These are phyloP conservation scores for Epizoanthus illoricatus DNA, from an alignment of 92 coral and sea anemone species.

Conservation along the genomic window DNA sequence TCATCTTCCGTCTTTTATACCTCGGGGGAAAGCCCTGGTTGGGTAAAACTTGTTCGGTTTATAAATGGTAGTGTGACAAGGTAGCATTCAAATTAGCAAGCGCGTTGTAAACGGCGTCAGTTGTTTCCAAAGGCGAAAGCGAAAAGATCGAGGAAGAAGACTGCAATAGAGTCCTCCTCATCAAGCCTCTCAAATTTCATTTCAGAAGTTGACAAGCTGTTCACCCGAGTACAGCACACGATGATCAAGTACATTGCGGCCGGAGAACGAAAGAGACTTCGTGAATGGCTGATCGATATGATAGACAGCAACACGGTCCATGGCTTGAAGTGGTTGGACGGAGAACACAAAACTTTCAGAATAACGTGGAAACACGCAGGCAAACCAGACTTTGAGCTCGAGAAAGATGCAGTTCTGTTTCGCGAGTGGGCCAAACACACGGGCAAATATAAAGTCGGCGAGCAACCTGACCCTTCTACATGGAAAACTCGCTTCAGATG, in stretches of 20 bases:
- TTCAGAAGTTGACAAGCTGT: background rate
- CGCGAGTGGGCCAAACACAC: slow-evolving; percentile 97
- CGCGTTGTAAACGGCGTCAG: background rate
- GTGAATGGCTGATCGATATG: slow-evolving; percentile 85
- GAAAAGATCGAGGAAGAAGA: background rate
- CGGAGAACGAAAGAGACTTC: slow-evolving; percentile 75
- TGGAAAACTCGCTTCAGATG: slow-evolving; percentile 98
- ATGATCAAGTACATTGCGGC: slow-evolving; percentile 25
- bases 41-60: background rate
- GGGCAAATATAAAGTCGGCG: slow-evolving; percentile 87
- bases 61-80: background rate
- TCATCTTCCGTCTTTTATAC: background rate
- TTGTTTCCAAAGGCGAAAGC: slow-evolving; percentile 14
- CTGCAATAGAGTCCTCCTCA: background rate
- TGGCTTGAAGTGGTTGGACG: slow-evolving; percentile 76
- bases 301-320: slow-evolving; percentile 80
- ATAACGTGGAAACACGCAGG: slow-evolving; percentile 99
- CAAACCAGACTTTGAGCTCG: slow-evolving; percentile 92
- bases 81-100: background rate
- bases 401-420: slow-evolving; percentile 88
- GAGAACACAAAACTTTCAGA: slow-evolving; percentile 64
- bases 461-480: slow-evolving; percentile 93
- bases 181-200: background rate
- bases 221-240: background rate
- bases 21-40: slow-evolving; percentile 32